phyloP scores from a whole-genome alignment of 2,888 invertebrate genomes.

The Neoaliturus tenellus region DNA sequence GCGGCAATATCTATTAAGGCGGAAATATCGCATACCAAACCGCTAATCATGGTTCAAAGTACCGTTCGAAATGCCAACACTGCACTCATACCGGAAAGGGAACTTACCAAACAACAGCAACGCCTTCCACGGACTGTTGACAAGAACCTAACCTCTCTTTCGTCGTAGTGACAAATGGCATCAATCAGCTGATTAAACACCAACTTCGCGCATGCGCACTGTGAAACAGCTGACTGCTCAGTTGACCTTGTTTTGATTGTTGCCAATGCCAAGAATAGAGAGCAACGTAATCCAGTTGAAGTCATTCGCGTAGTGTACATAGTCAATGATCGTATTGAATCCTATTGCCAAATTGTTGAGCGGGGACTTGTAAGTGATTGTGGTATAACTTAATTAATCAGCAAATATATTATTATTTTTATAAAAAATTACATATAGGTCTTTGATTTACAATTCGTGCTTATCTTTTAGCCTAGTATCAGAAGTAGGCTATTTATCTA shows the following conservation, averaged over 20 bases:
- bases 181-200: neutral
- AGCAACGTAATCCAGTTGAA: neutral
- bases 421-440: too few relatives aligned
- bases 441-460: too few relatives aligned
- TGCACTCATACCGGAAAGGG: neutral
- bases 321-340: too few relatives aligned
- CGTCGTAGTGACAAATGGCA: neutral
- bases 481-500: too few relatives aligned
- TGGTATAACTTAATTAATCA: too few relatives aligned
- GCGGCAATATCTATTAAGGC: too few relatives aligned
- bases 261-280: constrained; percentile 11
- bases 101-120: neutral
- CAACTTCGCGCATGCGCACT: neutral
- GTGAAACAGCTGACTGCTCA: neutral
- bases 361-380: too few relatives aligned
- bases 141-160: neutral
- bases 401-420: too few relatives aligned
- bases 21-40: too few relatives aligned
- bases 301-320: too few relatives aligned
- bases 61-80: neutral
- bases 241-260: constrained; percentile 15
- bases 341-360: neutral
- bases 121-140: neutral
- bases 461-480: too few relatives aligned
- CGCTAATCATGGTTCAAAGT: neutral